A percentile compares a stretch with the other conserved stretches of the same genome.
These are phyloP conservation scores for Leucopsar rothschildi DNA, from an alignment of 2,113 vertebrate genomes.

Conservation along the genomic window DNA sequence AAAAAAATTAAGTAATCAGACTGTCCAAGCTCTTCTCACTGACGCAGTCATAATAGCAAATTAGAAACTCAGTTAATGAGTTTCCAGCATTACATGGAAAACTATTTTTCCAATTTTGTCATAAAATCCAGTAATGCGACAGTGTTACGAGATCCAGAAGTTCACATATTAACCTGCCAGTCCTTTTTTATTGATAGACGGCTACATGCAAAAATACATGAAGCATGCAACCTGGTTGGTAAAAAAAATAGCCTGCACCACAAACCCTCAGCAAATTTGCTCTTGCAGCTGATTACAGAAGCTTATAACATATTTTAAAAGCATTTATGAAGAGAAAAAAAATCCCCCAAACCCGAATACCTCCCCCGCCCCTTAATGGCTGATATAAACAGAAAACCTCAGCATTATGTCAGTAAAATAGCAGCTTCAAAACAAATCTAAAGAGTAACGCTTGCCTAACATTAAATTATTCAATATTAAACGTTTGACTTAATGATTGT, in stretches of 20 bases:
- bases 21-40: conserved; percentile 13
- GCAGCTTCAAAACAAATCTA: neutral
- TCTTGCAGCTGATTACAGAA: neutral
- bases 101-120: conserved; percentile 18
- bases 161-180: conserved; percentile 17
- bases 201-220: conserved; percentile 37
- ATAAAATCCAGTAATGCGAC: neutral
- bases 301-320: neutral
- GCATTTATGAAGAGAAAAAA: neutral
- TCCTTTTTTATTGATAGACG: conserved; percentile 30
- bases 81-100: neutral
- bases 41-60: conserved; percentile 29
- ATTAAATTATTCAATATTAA: neutral
- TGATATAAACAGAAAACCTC: neutral
- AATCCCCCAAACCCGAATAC: neutral
- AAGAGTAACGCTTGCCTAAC: neutral
- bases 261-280: conserved; percentile 22
- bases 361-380: rapidly evolving
- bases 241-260: neutral
- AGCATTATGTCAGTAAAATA: neutral
- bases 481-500: neutral
- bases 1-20: conserved; percentile 21
- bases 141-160: conserved; percentile 12
- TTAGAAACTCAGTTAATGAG: conserved; percentile 7
- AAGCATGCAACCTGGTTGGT: conserved; percentile 11